Evolutionary conservation across 2,888 invertebrate species (phyloP), one percentile per base, ranked within the genome.

Genomic region (Cylindroiulus punctatus): DNA sequence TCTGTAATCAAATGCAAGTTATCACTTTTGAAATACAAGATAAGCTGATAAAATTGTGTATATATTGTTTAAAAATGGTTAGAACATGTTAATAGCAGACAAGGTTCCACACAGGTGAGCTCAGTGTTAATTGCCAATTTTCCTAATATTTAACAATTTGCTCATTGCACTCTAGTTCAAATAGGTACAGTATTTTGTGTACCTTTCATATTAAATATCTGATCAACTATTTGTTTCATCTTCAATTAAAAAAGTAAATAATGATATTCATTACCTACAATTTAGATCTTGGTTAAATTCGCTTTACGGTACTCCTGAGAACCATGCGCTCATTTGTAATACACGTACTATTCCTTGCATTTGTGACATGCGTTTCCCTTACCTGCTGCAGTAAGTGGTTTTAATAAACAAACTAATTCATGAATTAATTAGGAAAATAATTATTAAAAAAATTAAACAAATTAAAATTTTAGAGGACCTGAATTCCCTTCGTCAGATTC

Each of bases 271-370:
- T 36, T 2, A 7, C 3, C 36, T 7, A 7, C 3, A 36, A 36
- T 36, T 36, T 36, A 7, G 2, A 4, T 36, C 36, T 36, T 4
- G 3, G 7, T 2, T 7, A 36, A 7, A 7, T 7, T 7, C 36
- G 36, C 36, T 36, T 7, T 7, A 36, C 2, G 36, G 36, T 7
- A 36, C 36, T 36, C 36, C 2, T 36, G 36, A 42, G n/a, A n/a
- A n/a, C n/a, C n/a, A 36, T 40, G 42, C 40, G 42, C 8, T 84
- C 17, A 22, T 42, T 84, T 42, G 40, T 4, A 84, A 36, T 36
- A n/a, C n/a, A n/a, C n/a, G 42, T 36, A 44, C 42, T 84, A n/a
- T n/a, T 84, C 22, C 17, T 44, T n/a, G 26, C 26, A 84, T 84
- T 82, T 42, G 84, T 57, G 22, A 22, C 57, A 57, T 57, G 57